Base-by-base conservation (phyloP, 2,113 vertebrate species). In the Centropristis striata region DNA sequence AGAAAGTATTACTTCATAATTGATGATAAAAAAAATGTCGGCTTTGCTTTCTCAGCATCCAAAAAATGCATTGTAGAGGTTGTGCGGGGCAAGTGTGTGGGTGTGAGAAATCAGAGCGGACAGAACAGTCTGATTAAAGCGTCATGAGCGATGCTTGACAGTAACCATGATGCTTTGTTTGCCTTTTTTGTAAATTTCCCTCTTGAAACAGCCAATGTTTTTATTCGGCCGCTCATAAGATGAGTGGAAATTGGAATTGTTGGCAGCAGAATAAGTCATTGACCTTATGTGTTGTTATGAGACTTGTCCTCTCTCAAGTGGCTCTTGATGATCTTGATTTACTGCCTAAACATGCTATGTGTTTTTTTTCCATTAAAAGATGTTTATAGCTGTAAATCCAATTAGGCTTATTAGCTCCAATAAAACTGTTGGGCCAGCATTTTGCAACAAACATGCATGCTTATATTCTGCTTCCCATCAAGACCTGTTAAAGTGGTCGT, bases 1-100 rank as follows among this genome's bases (percentile, higher is more conserved):
- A 81, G 85, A 93, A 92, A 85, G 71, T 90, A 92, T 92, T 90
- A 85, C 84, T 83, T 54, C 41, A 71, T 88, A 89, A 87, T 78
- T 11, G 75, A 76, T 53, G 0, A 28, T 60, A 1, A 27, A 60
- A 57, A 68, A 32, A 32, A 32, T 32, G 0, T 73, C 23, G 9
- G 6, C 44, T 78, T 44, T 8, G 42, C 5, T 65, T 63, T 69
- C 21, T 44, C 59, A 21, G 23, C 14, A 18, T 51, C 36, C 54
- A 72, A 74, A 41, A 82, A 73, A 65, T 32, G 16, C 5, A 71
- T 54, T 21, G 39, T 1, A 50, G 27, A 28, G 21, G 65, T 55
- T 41, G 42, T 20, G 58, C 68, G 46, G 21, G 25, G 25, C 47
- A 25, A 46, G 49, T 42, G 66, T 42, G 87, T 76, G 73, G 80